phyloP scores from a whole-genome alignment of 2,113 vertebrate genomes.

The Ctenomys sociabilis region DNA sequence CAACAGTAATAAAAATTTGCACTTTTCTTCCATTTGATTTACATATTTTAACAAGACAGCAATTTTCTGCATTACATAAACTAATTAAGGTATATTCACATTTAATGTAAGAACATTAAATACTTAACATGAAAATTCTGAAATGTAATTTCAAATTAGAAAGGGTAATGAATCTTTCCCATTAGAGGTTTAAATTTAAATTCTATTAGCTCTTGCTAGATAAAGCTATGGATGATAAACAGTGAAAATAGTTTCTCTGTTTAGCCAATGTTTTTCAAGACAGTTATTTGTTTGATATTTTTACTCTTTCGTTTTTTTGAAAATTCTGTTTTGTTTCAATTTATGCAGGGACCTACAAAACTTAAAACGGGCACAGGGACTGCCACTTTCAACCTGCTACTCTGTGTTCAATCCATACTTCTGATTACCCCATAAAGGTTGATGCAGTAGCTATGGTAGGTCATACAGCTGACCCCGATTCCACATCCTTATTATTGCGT shows the following conservation, averaged over 20 bases:
- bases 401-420: conserved; percentile 23
- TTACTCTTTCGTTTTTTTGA: conserved; percentile 59
- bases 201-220: not conserved
- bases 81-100: conserved; percentile 13
- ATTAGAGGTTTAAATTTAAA: conserved; percentile 61
- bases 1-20: conserved; percentile 43
- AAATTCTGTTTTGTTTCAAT: conserved; percentile 63
- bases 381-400: not conserved
- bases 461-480: not conserved
- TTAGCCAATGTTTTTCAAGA: conserved; percentile 38
- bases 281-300: conserved; percentile 62
- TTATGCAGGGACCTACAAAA: conserved; percentile 57
- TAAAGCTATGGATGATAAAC: conserved; percentile 8
- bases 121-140: conserved; percentile 46
- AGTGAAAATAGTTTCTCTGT: conserved; percentile 50
- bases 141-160: conserved; percentile 68
- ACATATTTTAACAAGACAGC: conserved; percentile 61
- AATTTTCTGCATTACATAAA: not conserved
- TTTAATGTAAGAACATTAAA: conserved; percentile 73
- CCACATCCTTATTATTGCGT: not conserved
- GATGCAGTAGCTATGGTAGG: not conserved
- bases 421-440: not conserved
- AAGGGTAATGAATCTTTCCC: conserved; percentile 61
- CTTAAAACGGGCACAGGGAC: conserved; percentile 57
- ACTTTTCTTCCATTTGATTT: conserved; percentile 43